phyloP scores from a whole-genome alignment of 2,888 invertebrate genomes.

The Pristionchus entomophagus region DNA sequence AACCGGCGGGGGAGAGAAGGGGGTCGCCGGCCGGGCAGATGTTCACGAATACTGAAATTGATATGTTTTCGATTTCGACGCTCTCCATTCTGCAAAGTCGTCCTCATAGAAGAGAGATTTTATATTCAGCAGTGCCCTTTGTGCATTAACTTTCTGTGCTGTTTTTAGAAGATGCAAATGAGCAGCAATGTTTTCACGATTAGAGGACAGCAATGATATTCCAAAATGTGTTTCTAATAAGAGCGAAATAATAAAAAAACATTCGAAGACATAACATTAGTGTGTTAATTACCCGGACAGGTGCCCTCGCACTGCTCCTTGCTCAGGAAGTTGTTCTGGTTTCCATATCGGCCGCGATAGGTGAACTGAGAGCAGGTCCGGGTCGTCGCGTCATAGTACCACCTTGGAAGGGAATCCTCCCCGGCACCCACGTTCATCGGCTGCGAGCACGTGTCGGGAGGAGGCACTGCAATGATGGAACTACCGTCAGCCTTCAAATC shows the following conservation, averaged over 20 bases:
- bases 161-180: too few relatives aligned
- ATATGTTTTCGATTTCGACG: neutral
- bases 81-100: neutral
- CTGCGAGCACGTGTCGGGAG: conserved; percentile 64
- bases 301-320: conserved; percentile 70
- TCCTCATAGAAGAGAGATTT: neutral
- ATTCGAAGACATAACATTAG: neutral
- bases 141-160: too few relatives aligned
- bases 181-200: too few relatives aligned
- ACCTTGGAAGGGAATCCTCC: conserved; percentile 62
- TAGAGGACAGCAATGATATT: too few relatives aligned
- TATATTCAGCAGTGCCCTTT: too few relatives aligned
- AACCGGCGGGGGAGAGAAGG: conserved; percentile 59
- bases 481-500: too few relatives aligned
- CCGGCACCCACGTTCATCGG: conserved; percentile 69
- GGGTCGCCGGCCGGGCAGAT: conserved; percentile 71
- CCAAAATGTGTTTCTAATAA: too few relatives aligned
- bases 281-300: conserved; percentile 64
- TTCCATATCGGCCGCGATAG: conserved; percentile 67
- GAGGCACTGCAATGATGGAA: conserved; percentile 52
- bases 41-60: conserved; percentile 68
- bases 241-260: too few relatives aligned
- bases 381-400: conserved; percentile 69
- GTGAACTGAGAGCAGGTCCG: conserved; percentile 69
- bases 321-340: conserved; percentile 74